Evolutionary conservation across 2,797 vertebrate species (phyloP).

Genomic region (Chelidonichthys spinosus): DNA sequence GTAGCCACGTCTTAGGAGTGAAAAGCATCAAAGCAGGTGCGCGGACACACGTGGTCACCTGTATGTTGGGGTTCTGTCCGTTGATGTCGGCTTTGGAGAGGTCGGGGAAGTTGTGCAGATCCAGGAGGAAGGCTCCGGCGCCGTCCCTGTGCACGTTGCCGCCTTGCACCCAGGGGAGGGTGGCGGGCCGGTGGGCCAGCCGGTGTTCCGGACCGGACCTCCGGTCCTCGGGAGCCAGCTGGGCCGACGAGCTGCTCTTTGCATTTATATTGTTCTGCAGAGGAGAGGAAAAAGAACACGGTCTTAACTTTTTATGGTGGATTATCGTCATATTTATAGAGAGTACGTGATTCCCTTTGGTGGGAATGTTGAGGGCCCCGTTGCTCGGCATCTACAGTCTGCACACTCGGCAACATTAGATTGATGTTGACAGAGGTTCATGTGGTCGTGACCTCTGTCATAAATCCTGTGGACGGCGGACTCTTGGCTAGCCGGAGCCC

Average conservation of each 20-base stretch:
- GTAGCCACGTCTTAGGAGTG: conserved; percentile 65
- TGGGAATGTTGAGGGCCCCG: not conserved
- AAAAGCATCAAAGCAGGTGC: conserved; percentile 59
- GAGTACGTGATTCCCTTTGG: not conserved
- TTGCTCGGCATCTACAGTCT: conserved; percentile 13
- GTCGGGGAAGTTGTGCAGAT: conserved; percentile 97
- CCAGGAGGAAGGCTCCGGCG: conserved; percentile 91
- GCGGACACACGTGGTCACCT: conserved; percentile 84
- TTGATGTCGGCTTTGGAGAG: conserved; percentile 97
- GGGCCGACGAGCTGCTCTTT: conserved; percentile 79
- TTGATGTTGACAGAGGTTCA: conserved; percentile 57
- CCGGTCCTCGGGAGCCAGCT: conserved; percentile 74
- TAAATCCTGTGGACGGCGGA: conserved; percentile 54
- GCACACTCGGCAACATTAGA: conserved; percentile 41
- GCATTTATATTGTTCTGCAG: conserved; percentile 85
- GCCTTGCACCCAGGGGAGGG: conserved; percentile 84
- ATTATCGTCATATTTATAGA: not conserved
- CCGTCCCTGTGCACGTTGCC: conserved; percentile 89
- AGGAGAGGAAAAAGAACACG: conserved; percentile 21
- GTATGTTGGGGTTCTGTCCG: conserved; percentile 97
- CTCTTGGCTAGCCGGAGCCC: conserved; percentile 40
- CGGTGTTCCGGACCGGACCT: conserved; percentile 82
- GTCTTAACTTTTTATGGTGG: not conserved
- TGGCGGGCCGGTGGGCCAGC: conserved; percentile 81
- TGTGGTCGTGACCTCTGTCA: conserved; percentile 52